A percentile compares a stretch with the other conserved stretches of the same genome.
phyloP scores from a whole-genome alignment of 2,888 invertebrate species.

The Rhagophthalmus giganteus region DNA sequence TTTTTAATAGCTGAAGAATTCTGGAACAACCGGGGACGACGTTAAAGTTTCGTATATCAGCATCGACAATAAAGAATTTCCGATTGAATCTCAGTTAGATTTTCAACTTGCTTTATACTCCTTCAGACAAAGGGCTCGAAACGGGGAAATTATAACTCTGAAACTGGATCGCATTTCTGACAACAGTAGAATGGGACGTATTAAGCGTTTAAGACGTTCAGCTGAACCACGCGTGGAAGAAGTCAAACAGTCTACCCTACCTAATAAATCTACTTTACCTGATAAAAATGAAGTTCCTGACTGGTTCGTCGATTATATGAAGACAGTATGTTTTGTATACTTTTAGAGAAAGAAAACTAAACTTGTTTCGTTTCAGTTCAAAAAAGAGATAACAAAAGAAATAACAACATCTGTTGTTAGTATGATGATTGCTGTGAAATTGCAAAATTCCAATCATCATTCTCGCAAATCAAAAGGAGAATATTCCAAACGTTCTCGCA shows the following conservation, averaged over 20 bases:
- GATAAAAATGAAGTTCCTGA: constrained; percentile 40
- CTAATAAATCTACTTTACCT: neutral
- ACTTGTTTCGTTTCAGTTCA: constrained; percentile 47
- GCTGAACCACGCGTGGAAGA: constrained; percentile 1
- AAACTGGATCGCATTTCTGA: constrained; percentile 45
- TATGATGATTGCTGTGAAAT: constrained; percentile 5
- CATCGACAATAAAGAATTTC: constrained; percentile 51
- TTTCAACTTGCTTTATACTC: constrained; percentile 54
- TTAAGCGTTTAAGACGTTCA: constrained; percentile 8
- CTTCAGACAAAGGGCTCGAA: constrained; percentile 49
- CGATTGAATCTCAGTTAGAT: constrained; percentile 54
- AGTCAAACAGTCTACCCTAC: neutral
- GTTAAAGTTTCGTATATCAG: constrained; percentile 54
- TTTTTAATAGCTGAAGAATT: constrained; percentile 55
- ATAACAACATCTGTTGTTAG: constrained; percentile 41
- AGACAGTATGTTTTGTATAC: constrained; percentile 38
- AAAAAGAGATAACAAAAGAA: constrained; percentile 47
- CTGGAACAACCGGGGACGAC: constrained; percentile 51
- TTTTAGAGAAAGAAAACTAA: neutral
- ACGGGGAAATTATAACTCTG: constrained; percentile 50
- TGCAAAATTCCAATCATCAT: constrained; percentile 5
- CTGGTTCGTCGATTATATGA: constrained; percentile 53
- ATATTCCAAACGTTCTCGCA: constrained; percentile 3
- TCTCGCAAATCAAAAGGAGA: constrained; percentile 12
- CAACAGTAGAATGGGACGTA: constrained; percentile 3